Evolutionary conservation across 1,140 invertebrate genomes (phyloP).

Genomic region (Pectinophora gossypiella): DNA sequence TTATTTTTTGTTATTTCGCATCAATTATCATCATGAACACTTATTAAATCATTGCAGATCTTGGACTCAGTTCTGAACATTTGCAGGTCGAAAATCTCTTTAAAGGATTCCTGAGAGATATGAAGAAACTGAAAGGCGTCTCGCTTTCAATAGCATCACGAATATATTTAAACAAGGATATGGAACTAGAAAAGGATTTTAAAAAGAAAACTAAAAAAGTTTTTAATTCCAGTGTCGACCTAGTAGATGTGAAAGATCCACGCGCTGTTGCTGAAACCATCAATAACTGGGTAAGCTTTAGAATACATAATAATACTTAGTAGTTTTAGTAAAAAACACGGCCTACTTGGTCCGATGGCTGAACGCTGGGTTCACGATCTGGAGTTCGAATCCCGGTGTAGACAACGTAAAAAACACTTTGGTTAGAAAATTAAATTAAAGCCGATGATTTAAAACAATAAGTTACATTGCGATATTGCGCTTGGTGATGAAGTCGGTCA

Average conservation of each 20-base stretch:
- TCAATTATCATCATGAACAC: neutral
- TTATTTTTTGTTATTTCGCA: neutral
- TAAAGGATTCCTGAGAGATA: conserved; percentile 18
- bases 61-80: neutral
- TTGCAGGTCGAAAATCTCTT: conserved; percentile 27
- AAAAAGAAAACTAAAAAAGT: conserved; percentile 17
- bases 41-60: no score
- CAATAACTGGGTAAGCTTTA: conserved; percentile 39
- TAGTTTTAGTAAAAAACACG: no score
- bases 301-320: no score
- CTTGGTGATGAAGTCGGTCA: no score
- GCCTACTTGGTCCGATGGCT: no score
- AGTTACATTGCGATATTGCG: no score
- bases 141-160: conserved; percentile 34
- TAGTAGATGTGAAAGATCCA: conserved; percentile 25
- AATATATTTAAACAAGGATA: conserved; percentile 26
- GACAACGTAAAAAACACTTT: no score
- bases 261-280: conserved; percentile 22
- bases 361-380: no score
- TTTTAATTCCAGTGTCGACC: conserved; percentile 28
- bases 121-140: conserved; percentile 34
- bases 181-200: conserved; percentile 16
- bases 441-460: no score
- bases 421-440: no score
- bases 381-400: no score